Base-by-base conservation (phyloP, 2,888 invertebrate genomes). In the Empis livida region DNA sequence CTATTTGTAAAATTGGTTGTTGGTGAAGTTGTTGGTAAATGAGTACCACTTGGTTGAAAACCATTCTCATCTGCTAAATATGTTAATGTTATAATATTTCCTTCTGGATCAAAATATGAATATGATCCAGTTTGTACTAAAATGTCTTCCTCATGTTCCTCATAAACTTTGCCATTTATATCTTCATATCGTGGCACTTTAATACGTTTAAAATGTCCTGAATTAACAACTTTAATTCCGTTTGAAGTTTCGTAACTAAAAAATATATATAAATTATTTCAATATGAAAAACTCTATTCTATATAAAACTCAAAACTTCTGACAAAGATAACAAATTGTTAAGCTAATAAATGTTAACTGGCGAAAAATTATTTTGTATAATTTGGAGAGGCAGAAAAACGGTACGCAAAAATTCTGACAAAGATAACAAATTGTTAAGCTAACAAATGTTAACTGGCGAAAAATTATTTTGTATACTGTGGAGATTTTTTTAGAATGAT, bases 241-340 rank as follows among this genome's bases (percentile, higher is more conserved):
- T 86, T 84, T 4, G 79, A 84, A 16, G 85, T 83, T 71, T 85
- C 85, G 56, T 80, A 86, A 63, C 85, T 85, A 57, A 30, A 44
- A 40, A 39, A 23, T 10, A 42, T 43, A 31, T 4, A 44, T 23
- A 30, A 31, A 15, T 31, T 41, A 14, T 20, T 5, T 20, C 3
- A 20, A 5, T 20, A 20, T 20, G 5, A 20, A 20, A 20, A 20
- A 5, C 20, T 20, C 20, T 5, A 20, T 20, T 20, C 5, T 20
- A 20, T 5, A 20, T n/a, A 20, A 5, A 5, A 20, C 20, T 20
- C 4, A 20, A 20, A 20, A 20, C 20, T 20, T 5, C 5, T 20
- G 3, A 20, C 20, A 20, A 20, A n/a, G n/a, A n/a, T n/a, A n/a
- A n/a, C n/a, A n/a, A n/a, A n/a, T n/a, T n/a, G n/a, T n/a, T n/a